phyloP scores from a whole-genome alignment of 2,797 vertebrate species.

The Aotus griseimembra region DNA sequence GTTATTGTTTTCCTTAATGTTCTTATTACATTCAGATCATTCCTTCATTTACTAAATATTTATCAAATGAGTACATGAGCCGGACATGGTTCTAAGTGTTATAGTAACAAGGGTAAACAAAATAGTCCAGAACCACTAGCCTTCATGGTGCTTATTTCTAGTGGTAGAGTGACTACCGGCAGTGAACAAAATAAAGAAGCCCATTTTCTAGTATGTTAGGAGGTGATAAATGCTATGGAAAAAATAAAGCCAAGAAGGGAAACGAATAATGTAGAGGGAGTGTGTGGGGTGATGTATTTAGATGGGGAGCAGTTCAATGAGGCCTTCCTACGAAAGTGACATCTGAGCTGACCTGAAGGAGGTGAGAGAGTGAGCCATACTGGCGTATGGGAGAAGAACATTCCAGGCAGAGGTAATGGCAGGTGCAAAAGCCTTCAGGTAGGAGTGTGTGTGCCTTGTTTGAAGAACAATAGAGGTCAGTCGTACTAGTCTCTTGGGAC shows the following conservation, averaged over 20 bases:
- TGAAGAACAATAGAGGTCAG: neutral
- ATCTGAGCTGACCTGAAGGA: neutral
- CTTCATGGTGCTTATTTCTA: neutral
- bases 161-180: neutral
- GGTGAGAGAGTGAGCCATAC: neutral
- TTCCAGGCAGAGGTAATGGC: neutral
- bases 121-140: neutral
- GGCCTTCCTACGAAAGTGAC: neutral
- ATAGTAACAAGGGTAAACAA: neutral
- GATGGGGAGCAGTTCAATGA: neutral
- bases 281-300: neutral
- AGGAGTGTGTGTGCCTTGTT: neutral
- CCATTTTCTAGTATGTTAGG: neutral
- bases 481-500: neutral
- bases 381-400: neutral
- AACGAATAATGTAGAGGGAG: neutral
- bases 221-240: neutral
- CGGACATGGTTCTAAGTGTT: neutral
- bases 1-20: constrained; percentile 33
- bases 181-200: neutral
- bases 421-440: neutral
- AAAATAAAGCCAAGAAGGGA: neutral
- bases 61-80: neutral
- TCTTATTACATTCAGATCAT: neutral
- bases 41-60: constrained; percentile 31